Evolutionary conservation across 2,888 invertebrate species (phyloP), one percentile per base, ranked within the genome.

Genomic region (Apodemia zela): DNA sequence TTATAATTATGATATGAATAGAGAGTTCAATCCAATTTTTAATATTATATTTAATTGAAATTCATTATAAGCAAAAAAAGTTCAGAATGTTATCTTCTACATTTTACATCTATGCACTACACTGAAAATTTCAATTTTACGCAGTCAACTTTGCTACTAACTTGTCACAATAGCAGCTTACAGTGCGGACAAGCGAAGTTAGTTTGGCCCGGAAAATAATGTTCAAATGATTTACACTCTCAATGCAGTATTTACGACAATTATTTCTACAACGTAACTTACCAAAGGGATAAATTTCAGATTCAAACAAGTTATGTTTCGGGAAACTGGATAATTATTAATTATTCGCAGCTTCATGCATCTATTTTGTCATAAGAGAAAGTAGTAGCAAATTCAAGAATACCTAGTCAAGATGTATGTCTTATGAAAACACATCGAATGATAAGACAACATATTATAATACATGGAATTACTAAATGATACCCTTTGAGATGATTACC

Each of bases 401-500:
- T 21, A 54, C 18, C 15, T 15, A 15, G 5, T 4, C 4, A 42
- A 42, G 15, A 42, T 15, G 1, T 21, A 1, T 2, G 11, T 11
- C 15, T 25, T 25, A 54, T 13, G 51, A 51, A 21, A 51, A 21
- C 13, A 42, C 42, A 51, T 51, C 51, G 13, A 51, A 18, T 21
- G 51, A 51, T 18, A 38, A 59, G 21, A 38, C n/a, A 33, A 29
- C 15, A 35, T 42, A 15, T 15, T 42, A 15, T 15, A 42, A 42
- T 42, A 42, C 4, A 15, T 17, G 8, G n/a, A 6, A 21, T 45
- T 18, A 49, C 35, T 21, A 51, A 61, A 62, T 60, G 57, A 57
- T 59, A 61, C 59, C 51, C 61, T 51, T 54, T 58, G 47, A 42
- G 35, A 60, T 63, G 57, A 59, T 65, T 45, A 65, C 42, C 35